Base-by-base conservation (phyloP, 2,888 invertebrate species). In the Epinotia bilunana region DNA sequence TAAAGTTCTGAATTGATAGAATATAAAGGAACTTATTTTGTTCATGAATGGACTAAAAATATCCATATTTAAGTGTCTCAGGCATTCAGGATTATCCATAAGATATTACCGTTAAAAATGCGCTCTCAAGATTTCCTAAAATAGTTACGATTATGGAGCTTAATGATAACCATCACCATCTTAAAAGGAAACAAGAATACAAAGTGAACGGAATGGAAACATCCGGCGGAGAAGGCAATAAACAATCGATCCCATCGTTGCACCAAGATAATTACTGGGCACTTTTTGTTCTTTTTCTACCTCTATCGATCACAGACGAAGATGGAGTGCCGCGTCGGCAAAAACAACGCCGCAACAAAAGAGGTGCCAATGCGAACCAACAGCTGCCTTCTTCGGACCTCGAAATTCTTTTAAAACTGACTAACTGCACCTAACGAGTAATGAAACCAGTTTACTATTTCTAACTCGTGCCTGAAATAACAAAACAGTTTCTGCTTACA, bases 141-240 rank as follows among this genome's bases (percentile, higher is more conserved):
- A 75, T 75, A 75, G 75, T 18, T 57, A 57, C 65, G 75, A 75
- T 75, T 75, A 75, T 61, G 65, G 72, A 72, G 75, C 75, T 75
- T 75, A 75, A 73, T 72, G 73, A 72, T 76, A 73, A 73, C 76
- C 73, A 76, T 72, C 74, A 71, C 72, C 64, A 73, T 63, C 58
- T 72, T 57, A 76, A 77, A 76, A 77, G 74, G 73, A 76, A 78
- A 78, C 77, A 77, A 74, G 80, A 83, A 82, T 80, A 79, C 80
- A 83, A 84, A 83, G 82, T 82, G 83, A 85, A 86, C 80, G 85
- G 83, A 83, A 86, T 83, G 82, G 87, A 85, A 88, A 88, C 90
- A 91, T 92, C 91, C 91, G 90, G 86, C 83, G 82, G 81, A 82
- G 83, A 87, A 88, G 81, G 88, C 88, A 89, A 92, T 90, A 91